Evolutionary conservation across 92 coral and sea anemone species (phyloP).

Genomic region (Muricea muricata): DNA sequence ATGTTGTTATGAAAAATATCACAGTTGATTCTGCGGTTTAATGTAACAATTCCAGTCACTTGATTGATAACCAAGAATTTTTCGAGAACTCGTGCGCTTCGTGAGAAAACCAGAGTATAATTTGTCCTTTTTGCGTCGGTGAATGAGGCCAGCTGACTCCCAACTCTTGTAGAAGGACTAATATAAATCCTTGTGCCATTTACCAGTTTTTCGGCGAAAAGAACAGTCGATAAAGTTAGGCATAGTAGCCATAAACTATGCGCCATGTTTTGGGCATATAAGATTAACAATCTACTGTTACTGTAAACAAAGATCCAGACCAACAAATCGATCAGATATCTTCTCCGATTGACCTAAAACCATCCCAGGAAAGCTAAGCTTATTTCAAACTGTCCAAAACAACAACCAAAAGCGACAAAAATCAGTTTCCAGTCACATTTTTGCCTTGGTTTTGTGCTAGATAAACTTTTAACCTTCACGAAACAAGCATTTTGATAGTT

Average conservation of each 20-base stretch:
- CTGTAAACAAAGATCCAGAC: slow-evolving; percentile 43
- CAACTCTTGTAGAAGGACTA: neutral
- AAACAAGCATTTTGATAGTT: slow-evolving; percentile 2
- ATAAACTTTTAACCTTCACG: slow-evolving; percentile 44
- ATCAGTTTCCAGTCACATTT: neutral
- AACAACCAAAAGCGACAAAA: neutral
- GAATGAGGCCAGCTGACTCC: neutral
- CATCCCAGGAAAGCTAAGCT: neutral
- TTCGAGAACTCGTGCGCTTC: neutral
- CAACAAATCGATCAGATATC: neutral
- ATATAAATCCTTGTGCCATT: slow-evolving; percentile 27
- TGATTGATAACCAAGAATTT: slow-evolving; percentile 60
- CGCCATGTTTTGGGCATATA: slow-evolving; percentile 16
- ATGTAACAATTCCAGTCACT: slow-evolving; percentile 72
- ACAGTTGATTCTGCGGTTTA: slow-evolving; percentile 73
- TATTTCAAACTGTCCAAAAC: neutral
- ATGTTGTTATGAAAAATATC: slow-evolving; percentile 61
- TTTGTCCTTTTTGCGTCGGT: slow-evolving; percentile 23
- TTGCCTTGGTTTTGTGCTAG: neutral
- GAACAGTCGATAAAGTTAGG: slow-evolving; percentile 19
- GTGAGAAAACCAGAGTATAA: slow-evolving; percentile 18
- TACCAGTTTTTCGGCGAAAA: slow-evolving; percentile 21
- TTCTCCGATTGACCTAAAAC: neutral
- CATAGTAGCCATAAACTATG: neutral
- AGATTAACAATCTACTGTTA: slow-evolving; percentile 11